These are phyloP conservation scores for Euphonia xanthogaster DNA, from an alignment of 2,797 vertebrate genomes.

Conservation along the genomic window DNA sequence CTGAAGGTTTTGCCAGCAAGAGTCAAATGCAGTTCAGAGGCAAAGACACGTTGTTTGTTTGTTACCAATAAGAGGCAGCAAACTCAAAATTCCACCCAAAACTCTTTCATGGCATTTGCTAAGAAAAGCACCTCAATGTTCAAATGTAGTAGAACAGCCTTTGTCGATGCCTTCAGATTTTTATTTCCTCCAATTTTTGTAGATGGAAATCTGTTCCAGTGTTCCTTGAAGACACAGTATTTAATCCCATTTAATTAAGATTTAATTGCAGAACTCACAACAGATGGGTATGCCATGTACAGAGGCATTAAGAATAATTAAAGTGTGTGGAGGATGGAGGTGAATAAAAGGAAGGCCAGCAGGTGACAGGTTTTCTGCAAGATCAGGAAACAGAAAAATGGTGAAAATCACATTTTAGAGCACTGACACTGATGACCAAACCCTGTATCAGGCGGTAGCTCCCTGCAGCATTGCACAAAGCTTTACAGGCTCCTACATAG, in stretches of 20 bases:
- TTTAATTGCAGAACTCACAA: conserved; percentile 33
- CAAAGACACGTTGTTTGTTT: not conserved
- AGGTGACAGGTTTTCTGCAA: not conserved
- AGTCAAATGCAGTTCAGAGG: not conserved
- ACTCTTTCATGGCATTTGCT: not conserved
- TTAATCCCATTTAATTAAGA: conserved; percentile 41
- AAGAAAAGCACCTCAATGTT: not conserved
- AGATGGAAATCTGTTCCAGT: not conserved
- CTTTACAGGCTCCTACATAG: not conserved
- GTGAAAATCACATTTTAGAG: not conserved
- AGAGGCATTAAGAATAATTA: conserved; percentile 4
- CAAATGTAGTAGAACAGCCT: not conserved
- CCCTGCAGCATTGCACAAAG: not conserved
- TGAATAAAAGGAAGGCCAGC: not conserved
- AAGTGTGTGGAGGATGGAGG: not conserved
- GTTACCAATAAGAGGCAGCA: not conserved
- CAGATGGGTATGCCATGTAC: conserved; percentile 38
- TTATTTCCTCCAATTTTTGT: not conserved
- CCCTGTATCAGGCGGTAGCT: not conserved
- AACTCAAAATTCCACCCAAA: not conserved
- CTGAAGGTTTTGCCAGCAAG: not conserved
- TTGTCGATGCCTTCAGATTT: not conserved
- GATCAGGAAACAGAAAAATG: not conserved
- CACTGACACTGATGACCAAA: not conserved
- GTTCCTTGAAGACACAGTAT: conserved; percentile 3